Evolutionary conservation across 2,888 invertebrate species (phyloP).

Genomic region (Mimachlamys varia): DNA sequence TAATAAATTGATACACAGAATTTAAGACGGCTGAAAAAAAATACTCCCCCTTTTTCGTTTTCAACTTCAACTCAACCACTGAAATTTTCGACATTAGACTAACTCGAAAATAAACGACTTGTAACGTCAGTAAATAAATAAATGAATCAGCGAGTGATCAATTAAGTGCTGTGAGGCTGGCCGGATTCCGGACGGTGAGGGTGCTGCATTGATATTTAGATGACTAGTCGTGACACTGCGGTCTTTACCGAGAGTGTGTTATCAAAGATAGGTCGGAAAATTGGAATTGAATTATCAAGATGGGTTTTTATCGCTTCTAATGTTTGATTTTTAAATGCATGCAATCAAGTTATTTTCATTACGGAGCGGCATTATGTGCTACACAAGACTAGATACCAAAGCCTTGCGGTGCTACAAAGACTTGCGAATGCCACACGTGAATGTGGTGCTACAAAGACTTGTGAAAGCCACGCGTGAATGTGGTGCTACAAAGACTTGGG

Average conservation of each 20-base stretch:
- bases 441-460: background rate
- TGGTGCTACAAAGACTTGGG: too few species aligned
- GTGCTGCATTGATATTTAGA: conserved; percentile 17
- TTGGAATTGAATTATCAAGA: conserved; percentile 33
- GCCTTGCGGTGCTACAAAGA: background rate
- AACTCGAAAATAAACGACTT: background rate
- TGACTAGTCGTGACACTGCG: conserved; percentile 15
- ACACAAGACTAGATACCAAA: background rate
- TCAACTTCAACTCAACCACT: too few species aligned
- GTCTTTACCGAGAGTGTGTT: conserved; percentile 12
- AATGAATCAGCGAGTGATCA: background rate
- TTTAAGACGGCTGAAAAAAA: too few species aligned
- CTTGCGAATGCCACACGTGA: too few species aligned
- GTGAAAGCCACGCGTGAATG: too few species aligned
- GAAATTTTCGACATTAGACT: too few species aligned
- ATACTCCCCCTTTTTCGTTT: too few species aligned
- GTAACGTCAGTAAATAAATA: background rate
- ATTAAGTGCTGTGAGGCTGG: background rate
- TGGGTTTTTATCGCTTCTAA: conserved; percentile 32
- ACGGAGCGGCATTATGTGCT: background rate
- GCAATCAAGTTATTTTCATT: conserved; percentile 36
- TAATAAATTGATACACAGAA: too few species aligned
- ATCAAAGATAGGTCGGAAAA: conserved; percentile 36
- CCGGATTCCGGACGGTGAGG: conserved; percentile 24
- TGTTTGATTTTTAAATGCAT: conserved; percentile 36